phyloP scores from a whole-genome alignment of 2,797 vertebrate genomes.

The Nothura maculosa region DNA sequence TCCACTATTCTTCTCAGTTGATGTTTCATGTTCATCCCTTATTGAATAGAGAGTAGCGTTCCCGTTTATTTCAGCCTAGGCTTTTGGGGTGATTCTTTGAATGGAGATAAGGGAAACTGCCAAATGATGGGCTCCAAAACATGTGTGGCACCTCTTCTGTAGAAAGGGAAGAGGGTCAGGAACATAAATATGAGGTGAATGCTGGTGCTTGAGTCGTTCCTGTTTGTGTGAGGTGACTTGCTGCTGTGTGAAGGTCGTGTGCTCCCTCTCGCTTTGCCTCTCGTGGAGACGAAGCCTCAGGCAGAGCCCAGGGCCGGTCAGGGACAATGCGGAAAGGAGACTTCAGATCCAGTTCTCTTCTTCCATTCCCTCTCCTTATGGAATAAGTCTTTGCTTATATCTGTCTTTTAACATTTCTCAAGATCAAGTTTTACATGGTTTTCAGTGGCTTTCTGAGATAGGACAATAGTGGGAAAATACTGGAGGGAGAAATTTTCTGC shows the following conservation, averaged over 20 bases:
- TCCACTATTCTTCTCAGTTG: neutral
- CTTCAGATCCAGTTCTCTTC: slow-evolving; percentile 36
- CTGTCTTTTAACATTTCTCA: neutral
- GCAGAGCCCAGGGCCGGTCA: neutral
- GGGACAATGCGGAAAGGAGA: slow-evolving; percentile 31
- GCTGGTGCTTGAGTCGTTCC: slow-evolving; percentile 44
- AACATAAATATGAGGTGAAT: slow-evolving; percentile 27
- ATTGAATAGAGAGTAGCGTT: neutral
- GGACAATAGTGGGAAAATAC: neutral
- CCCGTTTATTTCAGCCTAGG: neutral
- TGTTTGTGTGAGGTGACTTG: slow-evolving; percentile 56
- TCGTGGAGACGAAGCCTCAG: slow-evolving; percentile 1
- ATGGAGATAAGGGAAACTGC: neutral
- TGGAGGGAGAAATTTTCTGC: neutral
- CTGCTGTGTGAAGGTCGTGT: neutral
- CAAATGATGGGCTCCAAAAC: neutral
- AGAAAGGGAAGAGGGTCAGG: slow-evolving; percentile 1
- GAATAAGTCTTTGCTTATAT: neutral
- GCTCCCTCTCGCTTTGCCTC: slow-evolving; percentile 8
- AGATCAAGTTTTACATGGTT: neutral
- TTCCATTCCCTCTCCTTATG: slow-evolving; percentile 5
- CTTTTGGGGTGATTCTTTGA: neutral
- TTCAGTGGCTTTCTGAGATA: neutral
- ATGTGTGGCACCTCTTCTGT: neutral
- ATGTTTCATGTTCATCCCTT: neutral